A percentile compares a stretch with the other conserved stretches of the same genome.
Conservation (phyloP, 2,888 invertebrate genomes). For the Apamea crenata region DNA sequence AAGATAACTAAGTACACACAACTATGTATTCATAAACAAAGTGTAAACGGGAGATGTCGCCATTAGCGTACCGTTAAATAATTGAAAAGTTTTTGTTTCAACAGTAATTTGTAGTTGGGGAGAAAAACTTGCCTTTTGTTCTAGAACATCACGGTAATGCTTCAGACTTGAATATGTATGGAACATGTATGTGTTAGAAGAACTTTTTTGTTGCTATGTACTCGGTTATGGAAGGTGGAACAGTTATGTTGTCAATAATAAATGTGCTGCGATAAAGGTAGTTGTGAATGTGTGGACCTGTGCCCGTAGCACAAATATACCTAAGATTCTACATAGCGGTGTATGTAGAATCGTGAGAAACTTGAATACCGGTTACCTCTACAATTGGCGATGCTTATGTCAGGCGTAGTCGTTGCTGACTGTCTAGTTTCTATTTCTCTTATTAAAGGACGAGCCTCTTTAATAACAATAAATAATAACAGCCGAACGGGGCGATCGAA, state of each 20-base stretch:
- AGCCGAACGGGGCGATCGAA: neutral
- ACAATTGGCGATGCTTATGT: neutral
- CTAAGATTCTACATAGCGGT: neutral
- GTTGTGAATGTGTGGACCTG: neutral
- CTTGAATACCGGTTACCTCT: too few species aligned
- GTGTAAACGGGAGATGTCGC: conserved; percentile 55
- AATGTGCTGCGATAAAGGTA: conserved; percentile 14
- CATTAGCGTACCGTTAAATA: conserved; percentile 55
- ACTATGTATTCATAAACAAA: conserved; percentile 64
- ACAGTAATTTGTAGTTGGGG: conserved; percentile 34
- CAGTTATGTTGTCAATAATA: conserved; percentile 32
- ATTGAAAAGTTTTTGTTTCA: conserved; percentile 57
- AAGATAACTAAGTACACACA: conserved; percentile 35
- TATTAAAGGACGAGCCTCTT: too few species aligned
- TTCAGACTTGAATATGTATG: conserved; percentile 50
- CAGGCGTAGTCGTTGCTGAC: neutral
- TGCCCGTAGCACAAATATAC: neutral
- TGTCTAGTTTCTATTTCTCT: neutral
- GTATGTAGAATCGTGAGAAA: neutral
- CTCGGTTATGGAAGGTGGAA: conserved; percentile 15
- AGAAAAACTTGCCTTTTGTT: conserved; percentile 42
- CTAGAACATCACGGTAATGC: conserved; percentile 32
- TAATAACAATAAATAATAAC: too few species aligned
- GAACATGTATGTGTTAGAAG: conserved; percentile 51
- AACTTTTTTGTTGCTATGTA: conserved; percentile 30